Conservation (phyloP, 2,888 invertebrate species). For the Limnephilus lunatus region DNA sequence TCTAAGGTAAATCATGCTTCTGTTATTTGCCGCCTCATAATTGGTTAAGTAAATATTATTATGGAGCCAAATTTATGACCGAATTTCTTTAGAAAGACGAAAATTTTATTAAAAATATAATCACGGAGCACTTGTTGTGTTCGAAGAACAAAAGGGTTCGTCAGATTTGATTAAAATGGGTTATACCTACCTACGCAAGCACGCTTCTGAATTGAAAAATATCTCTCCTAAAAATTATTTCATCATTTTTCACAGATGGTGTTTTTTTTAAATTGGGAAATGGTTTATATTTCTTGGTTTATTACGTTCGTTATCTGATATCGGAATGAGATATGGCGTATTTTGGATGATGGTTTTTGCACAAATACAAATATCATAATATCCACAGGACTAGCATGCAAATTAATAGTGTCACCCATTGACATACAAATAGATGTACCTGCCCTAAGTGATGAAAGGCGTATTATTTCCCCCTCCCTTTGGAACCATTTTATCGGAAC, state of each 20-base stretch:
- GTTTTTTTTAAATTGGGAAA: neutral
- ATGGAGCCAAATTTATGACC: neutral
- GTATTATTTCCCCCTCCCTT: no score
- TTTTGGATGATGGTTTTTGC: no score
- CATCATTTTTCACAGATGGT: neutral
- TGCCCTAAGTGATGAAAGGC: no score
- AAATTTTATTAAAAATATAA: neutral
- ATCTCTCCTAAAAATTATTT: neutral
- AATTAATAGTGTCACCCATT: no score
- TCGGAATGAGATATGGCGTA: no score
- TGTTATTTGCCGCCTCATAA: neutral
- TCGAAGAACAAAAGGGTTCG: neutral
- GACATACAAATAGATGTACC: no score
- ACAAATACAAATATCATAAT: no score
- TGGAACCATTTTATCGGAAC: no score
- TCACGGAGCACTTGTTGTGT: neutral
- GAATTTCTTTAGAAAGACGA: neutral
- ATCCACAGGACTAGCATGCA: no score
- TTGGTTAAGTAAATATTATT: neutral
- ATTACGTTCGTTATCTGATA: no score
- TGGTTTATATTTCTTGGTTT: no score
- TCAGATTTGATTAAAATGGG: neutral
- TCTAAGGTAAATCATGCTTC: neutral
- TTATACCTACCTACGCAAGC: neutral
- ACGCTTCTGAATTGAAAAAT: neutral